A percentile compares a stretch with the other conserved stretches of the same genome.
phyloP scores from a whole-genome alignment of 1,140 invertebrate species.

The Euura lappo region DNA sequence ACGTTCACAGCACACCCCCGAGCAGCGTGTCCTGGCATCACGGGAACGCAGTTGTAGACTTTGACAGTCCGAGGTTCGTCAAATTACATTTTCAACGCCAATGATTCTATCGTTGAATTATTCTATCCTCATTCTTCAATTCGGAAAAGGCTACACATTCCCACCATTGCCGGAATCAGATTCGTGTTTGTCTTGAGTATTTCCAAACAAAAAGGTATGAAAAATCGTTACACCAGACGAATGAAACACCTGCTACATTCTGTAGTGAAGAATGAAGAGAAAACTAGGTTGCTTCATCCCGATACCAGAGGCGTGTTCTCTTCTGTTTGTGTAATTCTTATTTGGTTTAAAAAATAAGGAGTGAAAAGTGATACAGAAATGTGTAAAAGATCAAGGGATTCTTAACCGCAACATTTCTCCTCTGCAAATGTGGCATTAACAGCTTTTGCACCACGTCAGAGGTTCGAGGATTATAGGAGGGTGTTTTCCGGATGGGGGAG shows the following conservation, averaged over 20 bases:
- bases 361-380: background rate
- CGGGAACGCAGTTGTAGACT: constrained; percentile 79
- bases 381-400: constrained; percentile 2
- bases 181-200: too few relatives aligned
- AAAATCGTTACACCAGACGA: too few relatives aligned
- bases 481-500: background rate
- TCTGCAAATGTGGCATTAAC: constrained; percentile 1
- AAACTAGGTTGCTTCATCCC: too few relatives aligned
- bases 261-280: too few relatives aligned
- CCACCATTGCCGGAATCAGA: too few relatives aligned
- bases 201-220: too few relatives aligned
- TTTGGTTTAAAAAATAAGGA: background rate
- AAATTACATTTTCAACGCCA: constrained; percentile 6
- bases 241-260: too few relatives aligned
- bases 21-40: constrained; percentile 83
- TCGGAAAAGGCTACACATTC: too few relatives aligned
- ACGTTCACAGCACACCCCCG: constrained; percentile 83
- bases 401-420: background rate
- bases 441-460: background rate
- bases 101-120: too few relatives aligned
- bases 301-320: too few relatives aligned
- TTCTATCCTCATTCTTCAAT: too few relatives aligned
- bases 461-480: background rate
- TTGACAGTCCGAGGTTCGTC: constrained; percentile 77
- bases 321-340: too few relatives aligned